Evolutionary conservation across 2,113 vertebrate genomes (phyloP).

Genomic region (Panthera uncia): DNA sequence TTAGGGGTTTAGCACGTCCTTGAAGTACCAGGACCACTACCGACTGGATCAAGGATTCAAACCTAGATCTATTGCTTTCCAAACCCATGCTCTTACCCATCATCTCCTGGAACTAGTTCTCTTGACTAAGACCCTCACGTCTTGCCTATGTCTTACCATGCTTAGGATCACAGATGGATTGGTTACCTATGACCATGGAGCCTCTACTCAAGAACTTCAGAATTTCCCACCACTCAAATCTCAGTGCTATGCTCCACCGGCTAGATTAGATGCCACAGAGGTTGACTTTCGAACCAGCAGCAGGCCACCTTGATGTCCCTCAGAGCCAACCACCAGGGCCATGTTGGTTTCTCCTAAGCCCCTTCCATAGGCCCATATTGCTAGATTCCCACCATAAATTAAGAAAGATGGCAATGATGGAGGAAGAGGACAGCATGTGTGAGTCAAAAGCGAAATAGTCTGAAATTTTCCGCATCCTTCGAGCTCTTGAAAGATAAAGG

Average conservation of each 20-base stretch:
- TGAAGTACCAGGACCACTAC: not conserved
- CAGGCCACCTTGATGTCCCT: not conserved
- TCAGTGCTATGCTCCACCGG: not conserved
- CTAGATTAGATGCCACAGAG: not conserved
- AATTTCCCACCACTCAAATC: not conserved
- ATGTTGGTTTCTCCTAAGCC: not conserved
- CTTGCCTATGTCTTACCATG: not conserved
- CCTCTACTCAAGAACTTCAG: not conserved
- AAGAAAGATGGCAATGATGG: not conserved
- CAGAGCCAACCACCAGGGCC: not conserved
- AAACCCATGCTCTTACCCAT: not conserved
- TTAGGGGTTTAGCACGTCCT: not conserved
- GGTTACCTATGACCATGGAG: not conserved
- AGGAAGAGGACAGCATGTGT: not conserved
- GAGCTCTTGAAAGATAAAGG: constrained; percentile 10
- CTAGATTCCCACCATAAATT: not conserved
- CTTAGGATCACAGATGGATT: not conserved
- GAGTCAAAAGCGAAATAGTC: constrained; percentile 6
- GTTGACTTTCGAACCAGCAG: not conserved
- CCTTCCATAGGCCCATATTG: not conserved
- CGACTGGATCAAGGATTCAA: not conserved
- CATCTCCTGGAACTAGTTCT: not conserved
- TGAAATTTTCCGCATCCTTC: not conserved
- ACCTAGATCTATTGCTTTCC: not conserved
- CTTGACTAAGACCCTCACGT: not conserved